Percentiles rank a stretch among this genome's conserved stretches.
These are phyloP conservation scores for Gymnobelideus leadbeateri DNA, from an alignment of 2,113 vertebrate genomes.

Conservation along the genomic window DNA sequence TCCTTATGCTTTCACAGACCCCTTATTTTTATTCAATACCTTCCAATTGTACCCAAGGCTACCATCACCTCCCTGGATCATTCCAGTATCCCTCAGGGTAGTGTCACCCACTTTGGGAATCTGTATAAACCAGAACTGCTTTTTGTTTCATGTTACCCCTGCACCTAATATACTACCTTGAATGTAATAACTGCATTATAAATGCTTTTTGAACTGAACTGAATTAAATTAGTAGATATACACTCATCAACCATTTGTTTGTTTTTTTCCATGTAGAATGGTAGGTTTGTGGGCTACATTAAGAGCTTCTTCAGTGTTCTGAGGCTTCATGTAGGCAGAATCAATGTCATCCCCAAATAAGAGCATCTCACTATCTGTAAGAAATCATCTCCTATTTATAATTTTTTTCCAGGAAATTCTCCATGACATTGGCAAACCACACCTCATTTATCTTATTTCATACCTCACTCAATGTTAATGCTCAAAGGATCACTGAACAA, in stretches of 20 bases:
- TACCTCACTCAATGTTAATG: not conserved
- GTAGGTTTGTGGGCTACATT: not conserved
- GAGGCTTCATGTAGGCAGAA: not conserved
- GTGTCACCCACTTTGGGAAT: too few species aligned
- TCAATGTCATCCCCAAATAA: not conserved
- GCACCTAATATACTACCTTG: not conserved
- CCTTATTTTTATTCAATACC: too few species aligned
- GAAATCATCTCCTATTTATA: not conserved
- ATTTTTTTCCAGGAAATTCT: not conserved
- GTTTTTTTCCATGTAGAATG: not conserved
- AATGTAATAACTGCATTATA: not conserved
- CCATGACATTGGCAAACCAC: not conserved
- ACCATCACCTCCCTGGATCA: too few species aligned
- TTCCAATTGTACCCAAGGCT: too few species aligned
- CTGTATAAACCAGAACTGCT: not conserved
- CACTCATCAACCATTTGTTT: not conserved
- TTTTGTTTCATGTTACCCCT: not conserved
- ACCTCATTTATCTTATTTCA: not conserved
- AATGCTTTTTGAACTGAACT: not conserved
- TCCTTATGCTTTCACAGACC: too few species aligned
- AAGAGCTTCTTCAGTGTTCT: not conserved
- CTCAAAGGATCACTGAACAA: not conserved
- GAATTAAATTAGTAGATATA: not conserved
- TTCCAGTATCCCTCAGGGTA: too few species aligned
- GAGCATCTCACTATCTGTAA: not conserved